A percentile compares a stretch with the other conserved stretches of the same genome.
phyloP scores from a whole-genome alignment of 2,797 vertebrate species.

The Cygnus olor region DNA sequence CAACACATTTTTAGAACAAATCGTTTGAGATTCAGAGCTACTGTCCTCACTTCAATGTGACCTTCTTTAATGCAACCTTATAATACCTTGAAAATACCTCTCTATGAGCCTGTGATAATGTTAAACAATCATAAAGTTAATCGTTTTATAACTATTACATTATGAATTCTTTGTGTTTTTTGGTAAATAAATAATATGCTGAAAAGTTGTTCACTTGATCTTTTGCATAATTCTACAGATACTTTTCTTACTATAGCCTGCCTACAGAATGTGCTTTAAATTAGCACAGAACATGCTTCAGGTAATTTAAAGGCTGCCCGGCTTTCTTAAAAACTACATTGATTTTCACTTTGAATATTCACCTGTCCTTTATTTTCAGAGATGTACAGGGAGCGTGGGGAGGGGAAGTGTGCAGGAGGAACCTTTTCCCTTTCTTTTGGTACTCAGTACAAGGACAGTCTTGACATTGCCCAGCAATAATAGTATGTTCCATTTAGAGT shows the following conservation, averaged over 20 bases:
- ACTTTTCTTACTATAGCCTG: background rate
- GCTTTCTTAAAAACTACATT: background rate
- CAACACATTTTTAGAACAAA: background rate
- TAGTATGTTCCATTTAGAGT: background rate
- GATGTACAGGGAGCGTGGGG: too few relatives aligned
- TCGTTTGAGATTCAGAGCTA: background rate
- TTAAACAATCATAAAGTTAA: background rate
- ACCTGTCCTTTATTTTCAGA: background rate
- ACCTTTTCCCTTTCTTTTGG: background rate
- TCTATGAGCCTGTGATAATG: background rate
- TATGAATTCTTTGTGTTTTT: background rate
- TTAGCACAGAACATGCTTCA: background rate
- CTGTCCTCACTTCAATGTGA: background rate
- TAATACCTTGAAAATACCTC: too few relatives aligned
- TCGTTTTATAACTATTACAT: background rate
- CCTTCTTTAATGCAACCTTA: background rate
- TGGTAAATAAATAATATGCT: background rate
- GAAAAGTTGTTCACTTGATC: background rate
- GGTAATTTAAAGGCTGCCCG: background rate
- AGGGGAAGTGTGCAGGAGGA: background rate
- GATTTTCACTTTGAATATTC: background rate
- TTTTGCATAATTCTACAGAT: background rate
- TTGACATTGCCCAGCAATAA: background rate
- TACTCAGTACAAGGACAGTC: background rate
- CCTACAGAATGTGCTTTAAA: background rate